Percentiles rank a stretch among this genome's conserved stretches.
These are phyloP conservation scores for Oeneis ivallda DNA, from an alignment of 2,888 invertebrate species.

Conservation along the genomic window DNA sequence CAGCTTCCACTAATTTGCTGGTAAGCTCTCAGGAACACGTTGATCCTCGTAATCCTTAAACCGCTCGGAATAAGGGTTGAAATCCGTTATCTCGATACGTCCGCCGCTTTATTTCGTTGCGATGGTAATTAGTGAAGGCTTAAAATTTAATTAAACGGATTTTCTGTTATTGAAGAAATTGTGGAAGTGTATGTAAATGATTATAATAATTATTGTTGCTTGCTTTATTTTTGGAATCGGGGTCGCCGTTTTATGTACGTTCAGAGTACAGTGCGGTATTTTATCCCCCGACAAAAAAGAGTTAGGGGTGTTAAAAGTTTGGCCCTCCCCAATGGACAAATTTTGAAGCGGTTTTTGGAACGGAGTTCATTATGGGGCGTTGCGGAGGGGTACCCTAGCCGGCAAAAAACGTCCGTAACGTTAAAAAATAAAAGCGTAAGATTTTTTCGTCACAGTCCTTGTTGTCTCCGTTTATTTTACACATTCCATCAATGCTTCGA, in stretches of 20 bases:
- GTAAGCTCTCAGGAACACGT: conserved; percentile 9
- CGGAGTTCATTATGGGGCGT: too few species aligned
- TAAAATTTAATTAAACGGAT: conserved; percentile 35
- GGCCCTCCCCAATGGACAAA: too few species aligned
- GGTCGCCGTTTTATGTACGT: neutral
- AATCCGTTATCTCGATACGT: conserved; percentile 9
- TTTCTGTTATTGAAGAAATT: conserved; percentile 27
- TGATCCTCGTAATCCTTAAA: neutral
- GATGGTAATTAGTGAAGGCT: conserved; percentile 25
- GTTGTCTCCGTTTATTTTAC: too few species aligned
- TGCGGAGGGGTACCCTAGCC: too few species aligned
- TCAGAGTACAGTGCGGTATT: too few species aligned
- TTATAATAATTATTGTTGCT: conserved; percentile 5
- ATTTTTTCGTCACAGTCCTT: too few species aligned
- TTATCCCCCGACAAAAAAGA: too few species aligned
- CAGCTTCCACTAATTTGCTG: conserved; percentile 18
- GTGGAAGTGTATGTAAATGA: conserved; percentile 13
- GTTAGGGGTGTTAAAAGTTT: too few species aligned
- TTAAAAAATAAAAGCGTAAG: too few species aligned
- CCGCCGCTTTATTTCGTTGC: neutral
- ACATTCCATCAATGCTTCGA: too few species aligned
- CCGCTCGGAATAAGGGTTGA: neutral
- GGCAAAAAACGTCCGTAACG: too few species aligned
- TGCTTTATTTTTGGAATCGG: neutral
- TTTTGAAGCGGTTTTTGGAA: too few species aligned